phyloP scores from a whole-genome alignment of 2,797 vertebrate genomes.

The Acestrorhynchus altus region DNA sequence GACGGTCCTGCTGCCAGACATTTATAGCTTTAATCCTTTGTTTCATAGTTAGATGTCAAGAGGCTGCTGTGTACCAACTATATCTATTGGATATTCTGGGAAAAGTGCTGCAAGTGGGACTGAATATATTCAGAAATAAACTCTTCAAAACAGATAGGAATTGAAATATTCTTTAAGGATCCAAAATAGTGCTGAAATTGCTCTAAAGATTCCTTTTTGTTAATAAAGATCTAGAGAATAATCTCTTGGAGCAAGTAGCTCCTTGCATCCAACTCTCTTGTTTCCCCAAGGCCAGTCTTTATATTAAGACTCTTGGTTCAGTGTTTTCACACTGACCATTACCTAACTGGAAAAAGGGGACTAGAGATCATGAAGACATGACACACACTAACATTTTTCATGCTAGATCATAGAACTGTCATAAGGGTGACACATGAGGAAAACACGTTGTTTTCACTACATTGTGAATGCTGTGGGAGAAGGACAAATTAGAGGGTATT shows the following conservation, averaged over 20 bases:
- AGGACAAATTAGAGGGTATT: conserved; percentile 44
- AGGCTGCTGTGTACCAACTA: not conserved
- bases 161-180: not conserved
- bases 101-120: not conserved
- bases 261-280: not conserved
- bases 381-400: conserved; percentile 1
- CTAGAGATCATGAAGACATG: not conserved
- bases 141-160: not conserved
- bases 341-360: not conserved
- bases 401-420: conserved; percentile 9
- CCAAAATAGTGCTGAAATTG: not conserved
- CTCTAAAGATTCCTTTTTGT: no score
- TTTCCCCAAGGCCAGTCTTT: not conserved
- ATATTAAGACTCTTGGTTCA: conserved; percentile 8
- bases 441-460: conserved; percentile 65
- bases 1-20: not conserved
- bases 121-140: not conserved
- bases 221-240: not conserved
- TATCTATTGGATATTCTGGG: conserved; percentile 4
- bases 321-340: conserved; percentile 3
- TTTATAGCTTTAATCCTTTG: conserved; percentile 8
- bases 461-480: conserved; percentile 59
- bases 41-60: conserved; percentile 6
- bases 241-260: not conserved
- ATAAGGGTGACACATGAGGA: not conserved